Base-by-base conservation (phyloP, 2,113 vertebrate species). In the Acrocephalus kingi region DNA sequence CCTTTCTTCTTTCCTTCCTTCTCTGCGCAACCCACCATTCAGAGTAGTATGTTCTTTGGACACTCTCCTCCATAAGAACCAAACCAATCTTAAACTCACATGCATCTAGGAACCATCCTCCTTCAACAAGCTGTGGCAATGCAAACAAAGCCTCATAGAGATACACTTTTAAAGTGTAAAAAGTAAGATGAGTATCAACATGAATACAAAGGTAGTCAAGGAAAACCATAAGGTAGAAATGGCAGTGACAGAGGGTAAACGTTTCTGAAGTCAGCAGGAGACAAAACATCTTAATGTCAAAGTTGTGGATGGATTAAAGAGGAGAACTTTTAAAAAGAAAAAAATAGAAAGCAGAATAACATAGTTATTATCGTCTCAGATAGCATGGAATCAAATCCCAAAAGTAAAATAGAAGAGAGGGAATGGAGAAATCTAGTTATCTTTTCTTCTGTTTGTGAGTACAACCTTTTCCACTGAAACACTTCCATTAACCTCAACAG, bases 21-120 rank as follows among this genome's bases (percentile, higher is more conserved):
- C 35, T 84, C 27, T 1, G 1, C 0, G 0, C 13, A 41, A 51
- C 58, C 27, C 11, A 49, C 7, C 21, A 55, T 28, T 75, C 56
- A 59, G 39, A 72, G 49, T 11, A 71, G 48, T 31, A 30, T 8
- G 14, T 11, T 49, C 61, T 82, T 59, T 28, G 11, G 45, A 77
- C 31, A 23, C 21, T 13, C 11, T 33, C 9, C 10, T 79, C 54
- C 52, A 33, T 31, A 43, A 87, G 77, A 77, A 11, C 2, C 15
- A 13, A 91, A 61, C 8, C 8, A 30, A 56, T 18, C 21, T 75
- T 46, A 77, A 87, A 62, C 23, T 39, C 39, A 55, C 22, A 45
- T 0, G 0, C 25, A 77, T 33, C 91, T 71, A 84, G 56, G 16
- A 78, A 89, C 23, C 1, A 10, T 67, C 59, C 59, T 15, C 31